Percentiles rank a stretch among this genome's conserved stretches.
These are phyloP conservation scores for Drosophila lini DNA, from an alignment of 1,140 invertebrate species.

Conservation along the genomic window DNA sequence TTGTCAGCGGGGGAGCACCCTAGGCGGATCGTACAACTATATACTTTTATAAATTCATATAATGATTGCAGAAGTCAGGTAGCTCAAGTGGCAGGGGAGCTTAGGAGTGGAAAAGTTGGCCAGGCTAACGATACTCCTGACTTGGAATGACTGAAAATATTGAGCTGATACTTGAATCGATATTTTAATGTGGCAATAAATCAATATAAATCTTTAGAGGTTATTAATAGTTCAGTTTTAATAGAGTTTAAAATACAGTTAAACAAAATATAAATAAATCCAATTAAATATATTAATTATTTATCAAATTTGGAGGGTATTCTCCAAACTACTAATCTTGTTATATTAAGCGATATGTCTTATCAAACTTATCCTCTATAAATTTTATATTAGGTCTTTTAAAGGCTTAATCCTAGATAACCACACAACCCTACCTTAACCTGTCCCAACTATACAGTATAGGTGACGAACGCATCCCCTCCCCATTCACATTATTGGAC, in stretches of 20 bases:
- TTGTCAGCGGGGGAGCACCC: constrained; percentile 35
- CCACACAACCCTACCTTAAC: neutral
- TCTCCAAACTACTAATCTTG: too few relatives aligned
- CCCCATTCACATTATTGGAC: neutral
- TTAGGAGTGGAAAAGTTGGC: neutral
- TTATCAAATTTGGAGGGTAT: too few relatives aligned
- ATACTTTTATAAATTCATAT: neutral
- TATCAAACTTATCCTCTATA: too few relatives aligned
- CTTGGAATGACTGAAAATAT: too few relatives aligned
- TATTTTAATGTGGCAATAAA: too few relatives aligned
- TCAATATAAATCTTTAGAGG: too few relatives aligned
- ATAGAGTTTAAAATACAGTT: too few relatives aligned
- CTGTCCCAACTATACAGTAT: neutral
- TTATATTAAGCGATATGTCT: too few relatives aligned
- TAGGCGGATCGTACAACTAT: constrained; percentile 9
- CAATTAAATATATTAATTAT: too few relatives aligned
- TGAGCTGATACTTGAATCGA: too few relatives aligned
- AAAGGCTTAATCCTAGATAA: neutral
- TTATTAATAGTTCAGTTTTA: too few relatives aligned
- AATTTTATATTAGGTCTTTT: neutral
- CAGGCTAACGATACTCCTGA: neutral
- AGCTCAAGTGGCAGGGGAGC: neutral
- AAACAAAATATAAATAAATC: too few relatives aligned
- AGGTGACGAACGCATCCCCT: constrained; percentile 5
- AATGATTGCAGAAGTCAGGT: neutral